phyloP scores from a whole-genome alignment of 2,113 vertebrate species.

The Pontoporia blainvillei region DNA sequence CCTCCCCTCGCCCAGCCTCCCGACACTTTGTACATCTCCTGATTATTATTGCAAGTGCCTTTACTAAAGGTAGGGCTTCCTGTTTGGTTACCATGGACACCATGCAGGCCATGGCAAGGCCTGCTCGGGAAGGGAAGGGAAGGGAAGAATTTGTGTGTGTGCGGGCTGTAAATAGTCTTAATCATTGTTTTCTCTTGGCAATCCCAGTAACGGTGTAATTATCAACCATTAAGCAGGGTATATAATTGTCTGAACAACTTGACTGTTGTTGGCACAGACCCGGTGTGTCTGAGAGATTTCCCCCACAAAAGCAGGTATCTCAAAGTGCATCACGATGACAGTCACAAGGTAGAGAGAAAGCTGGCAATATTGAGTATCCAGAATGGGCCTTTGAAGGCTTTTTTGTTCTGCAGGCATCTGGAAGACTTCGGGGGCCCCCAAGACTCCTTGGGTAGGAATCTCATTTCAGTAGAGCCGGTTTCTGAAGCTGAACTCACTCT shows the following conservation, averaged over 20 bases:
- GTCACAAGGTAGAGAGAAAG: not conserved
- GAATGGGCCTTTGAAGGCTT: not conserved
- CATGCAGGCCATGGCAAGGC: not conserved
- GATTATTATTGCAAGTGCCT: constrained; percentile 27
- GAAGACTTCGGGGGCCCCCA: not conserved
- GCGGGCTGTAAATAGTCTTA: constrained; percentile 66
- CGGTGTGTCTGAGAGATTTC: not conserved
- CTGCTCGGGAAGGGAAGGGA: not conserved
- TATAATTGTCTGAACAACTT: constrained; percentile 61
- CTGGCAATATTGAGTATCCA: not conserved
- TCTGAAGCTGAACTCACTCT: not conserved
- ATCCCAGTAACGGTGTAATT: constrained; percentile 61
- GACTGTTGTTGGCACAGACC: constrained; percentile 24
- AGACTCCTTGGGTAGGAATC: not conserved
- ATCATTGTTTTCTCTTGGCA: constrained; percentile 72
- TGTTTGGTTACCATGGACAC: constrained; percentile 68
- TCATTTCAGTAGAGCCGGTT: not conserved
- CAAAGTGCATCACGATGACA: not conserved
- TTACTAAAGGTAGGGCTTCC: constrained; percentile 53
- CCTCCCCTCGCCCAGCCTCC: not conserved
- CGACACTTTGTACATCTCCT: not conserved
- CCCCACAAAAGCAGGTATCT: not conserved
- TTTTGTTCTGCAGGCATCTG: not conserved
- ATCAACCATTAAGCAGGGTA: constrained; percentile 54
- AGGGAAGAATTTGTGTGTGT: constrained; percentile 43